Conservation (phyloP, 1,140 invertebrate species). For the Zaprionus capensis region DNA sequence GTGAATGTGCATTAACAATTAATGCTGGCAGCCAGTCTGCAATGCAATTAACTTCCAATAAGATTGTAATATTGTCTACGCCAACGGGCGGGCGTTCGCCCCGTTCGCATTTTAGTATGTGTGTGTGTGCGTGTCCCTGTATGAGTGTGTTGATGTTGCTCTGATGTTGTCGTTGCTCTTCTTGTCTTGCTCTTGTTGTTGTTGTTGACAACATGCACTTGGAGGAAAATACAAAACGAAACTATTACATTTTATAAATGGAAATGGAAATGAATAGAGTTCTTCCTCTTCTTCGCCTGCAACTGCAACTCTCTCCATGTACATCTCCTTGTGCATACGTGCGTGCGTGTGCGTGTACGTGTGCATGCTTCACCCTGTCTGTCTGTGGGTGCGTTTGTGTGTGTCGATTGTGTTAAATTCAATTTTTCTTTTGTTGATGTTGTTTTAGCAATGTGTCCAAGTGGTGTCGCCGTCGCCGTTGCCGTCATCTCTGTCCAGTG, state of each 20-base stretch:
- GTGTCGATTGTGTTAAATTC: constrained; percentile 24
- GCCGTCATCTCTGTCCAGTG: constrained; percentile 31
- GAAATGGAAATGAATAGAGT: constrained; percentile 25
- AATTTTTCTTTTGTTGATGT: constrained; percentile 53
- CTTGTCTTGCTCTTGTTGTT: not conserved
- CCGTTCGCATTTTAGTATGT: constrained; percentile 30
- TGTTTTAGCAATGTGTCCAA: constrained; percentile 53
- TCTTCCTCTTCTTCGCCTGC: not conserved
- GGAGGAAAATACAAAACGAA: constrained; percentile 30
- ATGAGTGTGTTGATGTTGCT: not conserved
- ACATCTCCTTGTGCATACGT: constrained; percentile 12
- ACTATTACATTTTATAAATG: constrained; percentile 34
- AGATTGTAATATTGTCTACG: constrained; percentile 39
- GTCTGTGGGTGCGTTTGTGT: constrained; percentile 5
- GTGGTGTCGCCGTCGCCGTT: constrained; percentile 13
- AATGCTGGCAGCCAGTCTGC: constrained; percentile 21
- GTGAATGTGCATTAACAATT: constrained; percentile 32
- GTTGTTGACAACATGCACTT: constrained; percentile 25
- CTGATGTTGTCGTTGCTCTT: constrained; percentile 1
- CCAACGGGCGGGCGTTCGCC: constrained; percentile 46
- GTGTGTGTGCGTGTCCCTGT: constrained; percentile 10
- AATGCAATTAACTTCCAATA: constrained; percentile 41
- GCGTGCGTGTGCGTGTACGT: not conserved
- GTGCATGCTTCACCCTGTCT: too few relatives aligned
- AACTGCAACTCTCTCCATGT: not conserved